Evolutionary conservation across 2,888 invertebrate species (phyloP), one percentile per base, ranked within the genome.

Genomic region (Rhagium mordax): DNA sequence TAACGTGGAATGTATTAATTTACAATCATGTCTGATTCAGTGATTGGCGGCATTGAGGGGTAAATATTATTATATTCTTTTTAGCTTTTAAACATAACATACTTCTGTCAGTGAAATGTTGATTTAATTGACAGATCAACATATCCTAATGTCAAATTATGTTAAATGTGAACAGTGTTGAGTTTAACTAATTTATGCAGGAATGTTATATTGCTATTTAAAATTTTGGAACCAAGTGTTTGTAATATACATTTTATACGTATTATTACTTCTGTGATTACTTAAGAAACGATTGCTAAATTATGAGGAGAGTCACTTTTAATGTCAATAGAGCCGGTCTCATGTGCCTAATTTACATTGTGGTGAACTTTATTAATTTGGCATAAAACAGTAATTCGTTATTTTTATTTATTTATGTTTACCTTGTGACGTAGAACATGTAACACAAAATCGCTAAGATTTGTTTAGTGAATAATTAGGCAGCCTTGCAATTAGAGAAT

Each of bases 41-140:
- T 72, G n/a, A 61, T 69, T 33, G 72, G 72, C 41, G 72, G 72
- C 61, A 72, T 72, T 29, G 72, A 72, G 24, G 72, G 72, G 72
- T 72, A 67, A 67, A 57, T 72, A 68, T 68, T 41, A 10, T 27
- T 57, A 16, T 21, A 33, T 59, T 20, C 41, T 18, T 41, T 27
- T 33, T 59, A 59, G 16, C 16, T 51, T 49, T 51, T 7, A 51
- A 51, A 16, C 13, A 20, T 18, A 16, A 51, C 16, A 51, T 51
- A 6, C 16, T 20, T 51, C 41, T 41, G 41, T 41, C 41, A 41
- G 41, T 41, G 33, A 15, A 41, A 41, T 2, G n/a, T 24, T 41
- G 41, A 41, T n/a, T n/a, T n/a, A 10, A 41, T 10, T 41, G 41
- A 41, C 41, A 41, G n/a, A n/a, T 41, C 4, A 3, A 41, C n/a